A percentile compares a stretch with the other conserved stretches of the same genome.
These are phyloP conservation scores for Laupala kohalensis DNA, from an alignment of 1,140 invertebrate species.

Conservation along the genomic window DNA sequence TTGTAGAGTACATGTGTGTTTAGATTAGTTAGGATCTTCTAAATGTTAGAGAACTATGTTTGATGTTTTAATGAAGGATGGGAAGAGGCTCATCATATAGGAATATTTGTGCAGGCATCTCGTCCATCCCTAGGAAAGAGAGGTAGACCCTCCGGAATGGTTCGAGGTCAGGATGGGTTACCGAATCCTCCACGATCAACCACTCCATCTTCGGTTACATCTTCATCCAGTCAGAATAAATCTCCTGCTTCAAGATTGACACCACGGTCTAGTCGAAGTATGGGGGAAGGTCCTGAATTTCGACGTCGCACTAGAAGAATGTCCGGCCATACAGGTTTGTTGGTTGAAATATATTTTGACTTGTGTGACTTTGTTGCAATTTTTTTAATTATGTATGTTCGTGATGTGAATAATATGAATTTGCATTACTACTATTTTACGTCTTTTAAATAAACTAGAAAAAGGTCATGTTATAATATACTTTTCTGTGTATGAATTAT, in stretches of 20 bases:
- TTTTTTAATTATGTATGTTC: not conserved
- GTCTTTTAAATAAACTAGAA: too few relatives aligned
- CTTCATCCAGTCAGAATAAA: conserved; percentile 45
- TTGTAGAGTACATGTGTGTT: not conserved
- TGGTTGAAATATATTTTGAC: not conserved
- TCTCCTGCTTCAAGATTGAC: conserved; percentile 35
- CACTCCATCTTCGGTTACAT: conserved; percentile 43
- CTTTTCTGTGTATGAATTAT: too few relatives aligned
- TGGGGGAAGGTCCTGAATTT: conserved; percentile 20
- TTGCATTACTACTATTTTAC: not conserved
- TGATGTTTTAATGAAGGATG: too few relatives aligned
- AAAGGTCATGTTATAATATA: too few relatives aligned
- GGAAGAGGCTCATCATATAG: not conserved
- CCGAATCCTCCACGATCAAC: conserved; percentile 37
- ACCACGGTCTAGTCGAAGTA: not conserved
- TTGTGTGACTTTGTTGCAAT: not conserved
- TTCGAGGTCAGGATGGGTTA: conserved; percentile 24
- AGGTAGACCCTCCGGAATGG: conserved; percentile 16
- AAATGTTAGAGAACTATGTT: not conserved
- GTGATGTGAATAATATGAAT: not conserved
- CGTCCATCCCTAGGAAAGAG: conserved; percentile 16
- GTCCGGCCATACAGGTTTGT: conserved; percentile 31
- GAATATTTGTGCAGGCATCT: conserved; percentile 1
- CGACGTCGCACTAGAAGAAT: conserved; percentile 29
- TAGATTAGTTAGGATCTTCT: not conserved